These are phyloP conservation scores for Steatocranus sp. DNA, from an alignment of 2,797 vertebrate species.

Conservation along the genomic window DNA sequence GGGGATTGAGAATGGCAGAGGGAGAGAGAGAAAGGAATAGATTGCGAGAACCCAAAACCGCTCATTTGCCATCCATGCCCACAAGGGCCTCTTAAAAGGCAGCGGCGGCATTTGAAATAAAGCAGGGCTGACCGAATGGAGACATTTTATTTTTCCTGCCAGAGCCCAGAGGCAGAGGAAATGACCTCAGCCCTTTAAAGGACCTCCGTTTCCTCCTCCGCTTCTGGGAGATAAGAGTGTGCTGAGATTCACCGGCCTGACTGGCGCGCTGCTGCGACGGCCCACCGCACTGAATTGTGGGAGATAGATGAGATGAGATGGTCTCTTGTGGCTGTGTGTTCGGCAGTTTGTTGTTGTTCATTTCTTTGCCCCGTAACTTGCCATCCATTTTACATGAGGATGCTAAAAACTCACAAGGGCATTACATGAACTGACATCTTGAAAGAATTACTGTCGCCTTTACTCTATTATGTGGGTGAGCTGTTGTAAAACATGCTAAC, in stretches of 20 bases:
- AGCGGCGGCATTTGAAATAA: slow-evolving; percentile 77
- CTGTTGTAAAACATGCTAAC: slow-evolving; percentile 25
- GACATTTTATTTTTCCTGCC: slow-evolving; percentile 75
- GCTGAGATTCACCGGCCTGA: slow-evolving; percentile 63
- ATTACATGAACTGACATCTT: slow-evolving; percentile 46
- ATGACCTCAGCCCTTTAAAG: slow-evolving; percentile 82
- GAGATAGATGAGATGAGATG: slow-evolving; percentile 73
- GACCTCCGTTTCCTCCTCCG: slow-evolving; percentile 81
- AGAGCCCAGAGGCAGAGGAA: slow-evolving; percentile 83
- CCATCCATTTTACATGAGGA: slow-evolving; percentile 43
- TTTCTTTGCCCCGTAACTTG: slow-evolving; percentile 33
- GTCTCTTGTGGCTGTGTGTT: slow-evolving; percentile 35
- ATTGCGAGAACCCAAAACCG: slow-evolving; percentile 63
- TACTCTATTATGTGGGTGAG: slow-evolving; percentile 13
- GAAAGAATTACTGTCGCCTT: slow-evolving; percentile 37
- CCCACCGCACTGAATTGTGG: slow-evolving; percentile 75
- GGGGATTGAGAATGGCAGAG: slow-evolving; percentile 29
- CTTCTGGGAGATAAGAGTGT: slow-evolving; percentile 75
- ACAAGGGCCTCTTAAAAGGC: slow-evolving; percentile 73
- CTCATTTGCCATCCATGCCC: slow-evolving; percentile 73
- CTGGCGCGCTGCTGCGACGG: slow-evolving; percentile 54
- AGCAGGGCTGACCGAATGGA: slow-evolving; percentile 79
- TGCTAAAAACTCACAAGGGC: slow-evolving; percentile 41
- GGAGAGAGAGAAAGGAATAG: slow-evolving; percentile 16
- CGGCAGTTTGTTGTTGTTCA: slow-evolving; percentile 36